A percentile compares a stretch with the other conserved stretches of the same genome.
Conservation (phyloP, 2,888 invertebrate genomes). For the Helobdella robusta region DNA sequence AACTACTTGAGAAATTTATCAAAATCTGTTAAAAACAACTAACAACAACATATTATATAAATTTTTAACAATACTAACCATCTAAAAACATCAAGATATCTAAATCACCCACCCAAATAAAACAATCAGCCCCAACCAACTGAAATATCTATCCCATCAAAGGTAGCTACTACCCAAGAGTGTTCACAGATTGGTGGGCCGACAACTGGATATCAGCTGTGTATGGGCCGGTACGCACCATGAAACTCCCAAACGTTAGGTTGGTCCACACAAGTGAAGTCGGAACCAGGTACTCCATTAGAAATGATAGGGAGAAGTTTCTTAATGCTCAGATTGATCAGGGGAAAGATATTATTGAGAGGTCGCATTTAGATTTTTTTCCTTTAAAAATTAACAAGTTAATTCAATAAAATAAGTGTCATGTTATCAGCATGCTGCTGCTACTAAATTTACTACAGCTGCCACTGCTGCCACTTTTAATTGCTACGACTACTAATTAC, state of each 20-base stretch:
- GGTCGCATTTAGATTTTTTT: conserved; percentile 18
- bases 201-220: conserved; percentile 31
- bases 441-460: too few species aligned
- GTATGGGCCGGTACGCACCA: conserved; percentile 27
- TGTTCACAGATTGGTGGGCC: conserved; percentile 34
- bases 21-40: too few species aligned
- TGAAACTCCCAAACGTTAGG: conserved; percentile 29
- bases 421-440: background rate
- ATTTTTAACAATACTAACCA: background rate
- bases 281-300: conserved; percentile 29
- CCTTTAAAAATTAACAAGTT: background rate
- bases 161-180: conserved; percentile 32
- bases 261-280: conserved; percentile 29
- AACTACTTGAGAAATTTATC: too few species aligned
- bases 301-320: conserved; percentile 16
- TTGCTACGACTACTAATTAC: background rate
- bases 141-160: background rate
- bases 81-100: too few species aligned
- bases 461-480: too few species aligned
- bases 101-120: too few species aligned
- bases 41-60: background rate
- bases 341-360: conserved; percentile 24
- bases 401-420: background rate
- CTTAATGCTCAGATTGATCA: conserved; percentile 25
- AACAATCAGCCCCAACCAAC: too few species aligned